phyloP scores from a whole-genome alignment of 2,113 vertebrate genomes.

The Theristicus caerulescens region DNA sequence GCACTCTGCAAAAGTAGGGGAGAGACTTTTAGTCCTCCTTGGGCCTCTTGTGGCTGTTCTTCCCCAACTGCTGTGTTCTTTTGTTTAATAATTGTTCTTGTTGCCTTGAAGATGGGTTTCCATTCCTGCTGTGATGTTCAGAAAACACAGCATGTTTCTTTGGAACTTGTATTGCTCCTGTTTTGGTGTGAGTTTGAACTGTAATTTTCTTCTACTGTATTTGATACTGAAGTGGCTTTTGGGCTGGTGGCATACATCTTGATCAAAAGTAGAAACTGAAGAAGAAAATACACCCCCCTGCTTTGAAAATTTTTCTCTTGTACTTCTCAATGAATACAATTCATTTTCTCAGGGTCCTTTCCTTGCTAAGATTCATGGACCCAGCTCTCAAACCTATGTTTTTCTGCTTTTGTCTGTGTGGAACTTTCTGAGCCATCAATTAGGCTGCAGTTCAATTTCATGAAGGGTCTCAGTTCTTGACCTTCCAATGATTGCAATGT shows the following conservation, averaged over 20 bases:
- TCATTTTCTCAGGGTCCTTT: not conserved
- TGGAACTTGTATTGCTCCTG: not conserved
- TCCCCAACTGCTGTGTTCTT: not conserved
- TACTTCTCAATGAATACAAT: not conserved
- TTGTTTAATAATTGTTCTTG: not conserved
- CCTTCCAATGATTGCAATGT: conserved; percentile 29
- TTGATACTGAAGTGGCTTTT: not conserved
- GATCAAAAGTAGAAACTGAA: not conserved
- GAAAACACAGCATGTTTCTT: not conserved
- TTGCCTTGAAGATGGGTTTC: not conserved
- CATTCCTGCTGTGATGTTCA: not conserved
- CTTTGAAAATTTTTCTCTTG: not conserved
- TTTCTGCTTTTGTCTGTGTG: not conserved
- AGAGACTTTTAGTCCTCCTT: not conserved
- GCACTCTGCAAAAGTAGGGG: not conserved
- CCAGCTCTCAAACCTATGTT: not conserved
- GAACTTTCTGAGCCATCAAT: not conserved
- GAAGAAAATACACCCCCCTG: not conserved
- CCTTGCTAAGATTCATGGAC: not conserved
- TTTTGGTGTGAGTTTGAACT: not conserved
- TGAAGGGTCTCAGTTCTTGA: not conserved
- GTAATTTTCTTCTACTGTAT: not conserved
- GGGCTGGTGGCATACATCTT: not conserved
- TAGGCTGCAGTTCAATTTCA: conserved; percentile 16
- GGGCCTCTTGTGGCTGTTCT: not conserved